These are phyloP conservation scores for Ardeotis arabs DNA, from an alignment of 2,113 vertebrate species.

Conservation along the genomic window DNA sequence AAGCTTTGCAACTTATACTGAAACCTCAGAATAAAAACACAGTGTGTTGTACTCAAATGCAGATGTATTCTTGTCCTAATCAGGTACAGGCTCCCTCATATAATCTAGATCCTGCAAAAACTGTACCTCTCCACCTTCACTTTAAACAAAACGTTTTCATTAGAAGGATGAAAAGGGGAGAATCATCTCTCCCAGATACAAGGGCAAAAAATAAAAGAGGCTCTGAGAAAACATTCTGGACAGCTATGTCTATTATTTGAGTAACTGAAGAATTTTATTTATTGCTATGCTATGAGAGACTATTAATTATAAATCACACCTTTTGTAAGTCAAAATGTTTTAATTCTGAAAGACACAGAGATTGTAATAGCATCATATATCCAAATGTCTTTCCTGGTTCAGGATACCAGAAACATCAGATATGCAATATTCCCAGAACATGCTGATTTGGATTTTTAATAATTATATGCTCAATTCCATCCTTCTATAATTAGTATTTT, in stretches of 20 bases:
- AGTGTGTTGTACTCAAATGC: background rate
- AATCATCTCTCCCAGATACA: background rate
- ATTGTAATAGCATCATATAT: background rate
- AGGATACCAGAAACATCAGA: background rate
- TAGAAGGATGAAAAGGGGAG: background rate
- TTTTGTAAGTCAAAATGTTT: background rate
- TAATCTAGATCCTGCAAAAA: background rate
- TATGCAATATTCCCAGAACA: background rate
- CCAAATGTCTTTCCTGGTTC: background rate
- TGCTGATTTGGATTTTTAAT: background rate
- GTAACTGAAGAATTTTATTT: background rate
- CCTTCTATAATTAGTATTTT: background rate
- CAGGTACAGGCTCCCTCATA: background rate
- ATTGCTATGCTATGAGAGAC: background rate
- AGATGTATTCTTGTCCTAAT: background rate
- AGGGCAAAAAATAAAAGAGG: rapidly evolving
- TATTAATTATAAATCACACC: background rate
- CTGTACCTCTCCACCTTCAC: background rate
- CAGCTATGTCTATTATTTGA: background rate
- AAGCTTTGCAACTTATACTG: background rate
- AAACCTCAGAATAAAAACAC: background rate
- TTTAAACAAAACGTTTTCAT: background rate
- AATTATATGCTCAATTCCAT: conserved; percentile 19
- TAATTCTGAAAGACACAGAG: background rate
- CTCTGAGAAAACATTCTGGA: background rate